phyloP scores from a whole-genome alignment of 1,140 invertebrate genomes.

The Saccostrea glomerata region DNA sequence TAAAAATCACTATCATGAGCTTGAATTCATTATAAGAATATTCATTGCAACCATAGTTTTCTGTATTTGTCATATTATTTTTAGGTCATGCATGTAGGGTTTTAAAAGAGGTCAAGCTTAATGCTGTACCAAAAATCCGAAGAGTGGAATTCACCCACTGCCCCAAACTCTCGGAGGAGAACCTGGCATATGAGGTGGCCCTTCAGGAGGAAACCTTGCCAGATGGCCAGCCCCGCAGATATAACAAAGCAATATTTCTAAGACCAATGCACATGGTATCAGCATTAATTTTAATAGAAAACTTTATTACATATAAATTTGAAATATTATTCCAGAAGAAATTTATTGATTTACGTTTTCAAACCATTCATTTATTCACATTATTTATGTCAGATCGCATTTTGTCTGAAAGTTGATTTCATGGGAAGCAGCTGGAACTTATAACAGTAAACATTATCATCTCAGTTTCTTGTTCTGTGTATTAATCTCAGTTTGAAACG shows the following conservation, averaged over 20 bases:
- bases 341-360: too few species aligned
- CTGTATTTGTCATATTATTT: not conserved
- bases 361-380: too few species aligned
- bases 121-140: constrained; percentile 53
- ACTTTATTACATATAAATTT: too few species aligned
- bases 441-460: too few species aligned
- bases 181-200: constrained; percentile 56
- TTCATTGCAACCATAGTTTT: too few species aligned
- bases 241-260: constrained; percentile 60
- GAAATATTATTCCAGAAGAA: too few species aligned
- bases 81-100: constrained; percentile 65
- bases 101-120: constrained; percentile 62
- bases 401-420: too few species aligned
- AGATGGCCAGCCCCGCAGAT: not conserved
- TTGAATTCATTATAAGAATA: not conserved
- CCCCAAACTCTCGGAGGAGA: constrained; percentile 57
- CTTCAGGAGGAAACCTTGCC: constrained; percentile 27
- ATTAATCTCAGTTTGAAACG: not conserved
- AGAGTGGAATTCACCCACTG: constrained; percentile 63
- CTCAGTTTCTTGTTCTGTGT: too few species aligned
- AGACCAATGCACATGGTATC: constrained; percentile 58
- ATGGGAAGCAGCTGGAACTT: too few species aligned
- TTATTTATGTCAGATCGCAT: too few species aligned
- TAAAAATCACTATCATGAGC: too few species aligned
- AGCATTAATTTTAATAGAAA: too few species aligned